These are phyloP conservation scores for Pentalonia nigronervosa DNA, from an alignment of 1,140 invertebrate genomes.

Conservation along the genomic window DNA sequence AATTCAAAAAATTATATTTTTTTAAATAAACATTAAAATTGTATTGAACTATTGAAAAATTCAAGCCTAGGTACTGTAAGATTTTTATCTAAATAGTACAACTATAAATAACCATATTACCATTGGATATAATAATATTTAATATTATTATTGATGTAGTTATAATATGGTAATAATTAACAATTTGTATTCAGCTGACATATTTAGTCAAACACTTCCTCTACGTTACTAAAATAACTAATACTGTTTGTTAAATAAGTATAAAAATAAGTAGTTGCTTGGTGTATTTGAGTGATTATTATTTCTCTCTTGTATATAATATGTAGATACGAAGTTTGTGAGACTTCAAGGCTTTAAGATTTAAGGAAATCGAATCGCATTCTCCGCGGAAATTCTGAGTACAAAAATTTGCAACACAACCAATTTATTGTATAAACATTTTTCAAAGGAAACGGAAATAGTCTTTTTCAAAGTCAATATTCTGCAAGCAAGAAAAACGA, in stretches of 20 bases:
- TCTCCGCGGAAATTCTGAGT: not conserved
- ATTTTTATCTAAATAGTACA: not conserved
- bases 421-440: conserved; percentile 7
- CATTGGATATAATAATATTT: not conserved
- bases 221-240: conserved; percentile 38
- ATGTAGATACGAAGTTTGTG: not conserved
- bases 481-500: not conserved
- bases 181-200: conserved; percentile 15
- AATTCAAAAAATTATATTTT: not conserved
- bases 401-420: not conserved
- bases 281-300: not conserved
- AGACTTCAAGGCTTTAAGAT: not conserved
- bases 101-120: not conserved
- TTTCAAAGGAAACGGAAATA: not conserved
- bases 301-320: conserved; percentile 2
- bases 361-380: conserved; percentile 20
- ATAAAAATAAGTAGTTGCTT: not conserved
- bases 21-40: not conserved
- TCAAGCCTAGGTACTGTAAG: not conserved
- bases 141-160: not conserved
- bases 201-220: conserved; percentile 25
- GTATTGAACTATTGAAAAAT: not conserved
- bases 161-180: not conserved
- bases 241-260: not conserved
- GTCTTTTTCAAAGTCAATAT: not conserved